These are phyloP conservation scores for Phymastichus coffea DNA, from an alignment of 1,140 invertebrate species.

Conservation along the genomic window DNA sequence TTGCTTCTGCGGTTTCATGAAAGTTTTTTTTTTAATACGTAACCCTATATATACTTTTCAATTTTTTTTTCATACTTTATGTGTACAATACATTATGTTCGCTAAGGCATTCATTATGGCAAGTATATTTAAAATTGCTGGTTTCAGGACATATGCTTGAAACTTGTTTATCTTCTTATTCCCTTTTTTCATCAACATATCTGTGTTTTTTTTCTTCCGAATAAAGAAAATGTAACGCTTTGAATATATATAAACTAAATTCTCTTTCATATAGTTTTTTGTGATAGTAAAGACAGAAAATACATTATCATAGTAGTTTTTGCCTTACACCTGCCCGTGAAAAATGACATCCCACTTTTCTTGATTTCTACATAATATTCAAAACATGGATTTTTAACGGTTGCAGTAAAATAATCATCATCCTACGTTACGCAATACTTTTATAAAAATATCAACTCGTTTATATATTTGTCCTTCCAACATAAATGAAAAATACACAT, in stretches of 20 bases:
- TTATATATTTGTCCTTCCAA: too few species aligned
- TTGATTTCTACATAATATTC: too few species aligned
- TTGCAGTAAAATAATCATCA: too few species aligned
- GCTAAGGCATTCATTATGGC: conserved; percentile 49
- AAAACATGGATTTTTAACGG: too few species aligned
- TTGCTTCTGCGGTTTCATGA: conserved; percentile 9
- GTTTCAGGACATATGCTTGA: conserved; percentile 31
- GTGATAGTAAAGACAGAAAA: too few species aligned
- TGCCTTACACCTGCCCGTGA: too few species aligned
- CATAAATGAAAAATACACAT: too few species aligned
- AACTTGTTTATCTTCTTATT: not conserved
- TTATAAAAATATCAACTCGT: too few species aligned
- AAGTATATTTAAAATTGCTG: conserved; percentile 38
- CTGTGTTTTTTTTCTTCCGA: not conserved
- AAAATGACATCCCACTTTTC: too few species aligned
- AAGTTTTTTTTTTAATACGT: conserved; percentile 28
- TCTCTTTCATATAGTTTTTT: too few species aligned
- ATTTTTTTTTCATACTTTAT: conserved; percentile 37
- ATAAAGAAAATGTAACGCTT: not conserved
- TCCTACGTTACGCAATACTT: too few species aligned
- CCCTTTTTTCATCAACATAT: conserved; percentile 8
- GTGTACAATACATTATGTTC: conserved; percentile 41
- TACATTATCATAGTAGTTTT: too few species aligned
- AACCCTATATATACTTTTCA: conserved; percentile 32
- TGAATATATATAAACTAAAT: not conserved